These are phyloP conservation scores for Bimastos eiseni DNA, from an alignment of 2,888 invertebrate species.

Conservation along the genomic window DNA sequence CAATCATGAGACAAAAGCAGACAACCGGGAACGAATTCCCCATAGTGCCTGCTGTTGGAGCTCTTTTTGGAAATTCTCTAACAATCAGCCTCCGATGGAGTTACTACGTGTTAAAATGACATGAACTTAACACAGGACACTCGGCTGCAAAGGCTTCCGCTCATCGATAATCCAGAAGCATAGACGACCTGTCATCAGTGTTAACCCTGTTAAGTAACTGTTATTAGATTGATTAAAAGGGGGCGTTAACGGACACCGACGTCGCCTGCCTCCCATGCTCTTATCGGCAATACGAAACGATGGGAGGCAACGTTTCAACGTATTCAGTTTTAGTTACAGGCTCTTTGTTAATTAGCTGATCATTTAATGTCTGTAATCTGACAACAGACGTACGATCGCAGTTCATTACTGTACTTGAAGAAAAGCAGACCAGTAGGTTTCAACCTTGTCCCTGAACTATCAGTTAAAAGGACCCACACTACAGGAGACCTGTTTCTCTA, in stretches of 20 bases:
- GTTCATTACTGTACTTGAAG: not conserved
- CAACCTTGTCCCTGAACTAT: not conserved
- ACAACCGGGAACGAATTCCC: not conserved
- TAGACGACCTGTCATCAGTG: not conserved
- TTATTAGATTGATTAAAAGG: not conserved
- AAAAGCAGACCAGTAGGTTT: not conserved
- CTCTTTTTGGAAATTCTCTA: not conserved
- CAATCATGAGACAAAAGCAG: not conserved
- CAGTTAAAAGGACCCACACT: not conserved
- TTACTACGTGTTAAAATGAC: no score
- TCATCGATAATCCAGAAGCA: not conserved
- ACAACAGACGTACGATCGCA: not conserved
- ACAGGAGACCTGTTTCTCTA: not conserved
- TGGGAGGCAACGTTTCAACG: not conserved
- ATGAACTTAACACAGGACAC: not conserved
- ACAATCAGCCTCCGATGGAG: not conserved
- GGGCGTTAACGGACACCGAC: not conserved
- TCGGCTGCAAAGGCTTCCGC: not conserved
- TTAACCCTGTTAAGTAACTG: not conserved
- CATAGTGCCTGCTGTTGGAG: not conserved
- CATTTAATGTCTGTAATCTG: not conserved
- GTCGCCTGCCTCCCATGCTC: not conserved
- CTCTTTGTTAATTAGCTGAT: not conserved
- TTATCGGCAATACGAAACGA: not conserved
- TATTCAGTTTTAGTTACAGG: no score